Percentiles rank a stretch among this genome's conserved stretches.
phyloP scores from a whole-genome alignment of 2,888 invertebrate species.

The Gisinianus flammeolus region DNA sequence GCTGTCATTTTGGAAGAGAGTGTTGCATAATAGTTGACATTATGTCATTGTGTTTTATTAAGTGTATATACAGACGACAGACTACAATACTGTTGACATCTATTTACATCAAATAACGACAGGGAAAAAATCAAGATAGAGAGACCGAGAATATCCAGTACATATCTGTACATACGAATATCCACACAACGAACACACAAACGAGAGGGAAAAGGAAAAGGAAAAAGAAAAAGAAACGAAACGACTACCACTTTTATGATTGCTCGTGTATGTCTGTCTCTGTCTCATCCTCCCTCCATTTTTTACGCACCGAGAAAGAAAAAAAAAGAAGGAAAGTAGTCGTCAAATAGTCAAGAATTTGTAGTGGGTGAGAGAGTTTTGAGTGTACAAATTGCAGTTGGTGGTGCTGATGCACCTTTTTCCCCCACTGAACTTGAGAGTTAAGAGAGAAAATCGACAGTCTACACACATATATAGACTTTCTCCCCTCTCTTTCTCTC shows the following conservation, averaged over 20 bases:
- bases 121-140: background rate
- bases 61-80: too few species aligned
- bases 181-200: background rate
- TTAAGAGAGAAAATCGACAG: background rate
- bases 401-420: background rate
- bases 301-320: background rate
- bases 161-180: background rate
- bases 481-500: background rate
- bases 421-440: background rate
- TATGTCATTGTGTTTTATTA: too few species aligned
- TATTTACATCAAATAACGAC: background rate
- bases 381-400: background rate
- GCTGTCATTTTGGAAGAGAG: too few species aligned
- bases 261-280: background rate
- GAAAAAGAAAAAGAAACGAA: conserved; percentile 1
- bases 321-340: too few species aligned
- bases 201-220: background rate
- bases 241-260: conserved; percentile 25
- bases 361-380: background rate
- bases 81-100: conserved; percentile 1
- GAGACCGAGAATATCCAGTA: too few species aligned
- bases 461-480: background rate
- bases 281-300: background rate
- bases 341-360: background rate
- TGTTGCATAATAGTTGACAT: too few species aligned